phyloP scores from a whole-genome alignment of 2,888 invertebrate genomes.

The Hyalella azteca region DNA sequence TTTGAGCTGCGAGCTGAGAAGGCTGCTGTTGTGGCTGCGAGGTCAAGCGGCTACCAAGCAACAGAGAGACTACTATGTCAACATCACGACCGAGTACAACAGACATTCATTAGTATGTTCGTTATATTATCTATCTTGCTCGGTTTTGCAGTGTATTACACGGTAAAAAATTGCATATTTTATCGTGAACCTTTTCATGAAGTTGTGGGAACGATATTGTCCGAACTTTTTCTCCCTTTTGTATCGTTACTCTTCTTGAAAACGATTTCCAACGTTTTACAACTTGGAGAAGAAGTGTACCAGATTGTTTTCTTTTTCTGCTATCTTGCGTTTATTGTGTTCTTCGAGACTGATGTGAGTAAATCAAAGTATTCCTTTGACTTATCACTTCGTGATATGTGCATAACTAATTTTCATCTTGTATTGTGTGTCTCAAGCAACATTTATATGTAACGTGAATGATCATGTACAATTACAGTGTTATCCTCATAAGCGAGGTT shows the following conservation, averaged over 20 bases:
- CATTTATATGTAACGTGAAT: no score
- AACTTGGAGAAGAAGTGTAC: not conserved
- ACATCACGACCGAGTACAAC: not conserved
- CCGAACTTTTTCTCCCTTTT: not conserved
- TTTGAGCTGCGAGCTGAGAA: no score
- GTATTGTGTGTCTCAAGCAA: no score
- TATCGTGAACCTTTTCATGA: not conserved
- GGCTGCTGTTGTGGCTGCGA: no score
- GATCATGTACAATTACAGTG: no score
- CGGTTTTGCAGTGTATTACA: not conserved
- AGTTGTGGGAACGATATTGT: not conserved
- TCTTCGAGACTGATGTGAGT: slow-evolving; percentile 14
- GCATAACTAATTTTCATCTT: no score
- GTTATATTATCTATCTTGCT: not conserved
- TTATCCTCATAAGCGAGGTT: no score
- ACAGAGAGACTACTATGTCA: no score
- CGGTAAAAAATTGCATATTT: not conserved
- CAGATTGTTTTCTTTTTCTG: not conserved
- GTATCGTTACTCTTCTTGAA: not conserved
- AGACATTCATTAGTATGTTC: not conserved
- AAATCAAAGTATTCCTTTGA: no score
- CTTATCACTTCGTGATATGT: no score
- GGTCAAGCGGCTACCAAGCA: not conserved
- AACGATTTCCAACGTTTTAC: not conserved
- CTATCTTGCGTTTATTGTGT: not conserved